Evolutionary conservation across 37 sponge, comb jelly and placozoan species (phyloP).

Genomic region (Axinella damicornis): DNA sequence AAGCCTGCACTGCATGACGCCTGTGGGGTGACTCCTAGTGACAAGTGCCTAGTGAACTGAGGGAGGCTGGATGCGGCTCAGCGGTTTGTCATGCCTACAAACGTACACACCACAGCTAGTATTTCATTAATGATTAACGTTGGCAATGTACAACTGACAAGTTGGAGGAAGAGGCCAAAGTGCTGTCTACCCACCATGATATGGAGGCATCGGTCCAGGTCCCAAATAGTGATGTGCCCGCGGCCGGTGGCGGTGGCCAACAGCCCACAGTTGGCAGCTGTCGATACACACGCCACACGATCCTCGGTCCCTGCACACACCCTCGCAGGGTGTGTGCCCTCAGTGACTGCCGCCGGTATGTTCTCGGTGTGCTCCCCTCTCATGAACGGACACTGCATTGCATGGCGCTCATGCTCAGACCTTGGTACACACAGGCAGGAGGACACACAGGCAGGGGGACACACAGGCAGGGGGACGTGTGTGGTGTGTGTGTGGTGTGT

Average conservation of each 20-base stretch:
- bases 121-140: no score
- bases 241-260: conserved; percentile 39
- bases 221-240: conserved; percentile 37
- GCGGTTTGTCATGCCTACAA: no score
- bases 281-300: background rate
- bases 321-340: conserved; percentile 56
- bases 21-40: no score
- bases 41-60: no score
- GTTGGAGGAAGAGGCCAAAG: background rate
- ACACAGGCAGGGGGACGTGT: no score
- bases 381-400: conserved; percentile 66
- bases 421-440: conserved; percentile 8
- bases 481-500: no score
- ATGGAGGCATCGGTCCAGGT: conserved; percentile 29
- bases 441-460: no score
- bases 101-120: no score
- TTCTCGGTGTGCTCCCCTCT: conserved; percentile 72
- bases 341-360: conserved; percentile 44
- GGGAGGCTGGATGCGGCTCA: no score
- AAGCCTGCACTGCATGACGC: no score
- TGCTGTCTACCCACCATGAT: conserved; percentile 34
- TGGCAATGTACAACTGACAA: no score
- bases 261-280: conserved; percentile 18
- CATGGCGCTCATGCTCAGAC: conserved; percentile 86
- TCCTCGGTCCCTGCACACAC: background rate